Percentiles rank a stretch among this genome's conserved stretches.
Evolutionary conservation across 2,797 vertebrate genomes (phyloP).

Genomic region (Poliocrania exsul): DNA sequence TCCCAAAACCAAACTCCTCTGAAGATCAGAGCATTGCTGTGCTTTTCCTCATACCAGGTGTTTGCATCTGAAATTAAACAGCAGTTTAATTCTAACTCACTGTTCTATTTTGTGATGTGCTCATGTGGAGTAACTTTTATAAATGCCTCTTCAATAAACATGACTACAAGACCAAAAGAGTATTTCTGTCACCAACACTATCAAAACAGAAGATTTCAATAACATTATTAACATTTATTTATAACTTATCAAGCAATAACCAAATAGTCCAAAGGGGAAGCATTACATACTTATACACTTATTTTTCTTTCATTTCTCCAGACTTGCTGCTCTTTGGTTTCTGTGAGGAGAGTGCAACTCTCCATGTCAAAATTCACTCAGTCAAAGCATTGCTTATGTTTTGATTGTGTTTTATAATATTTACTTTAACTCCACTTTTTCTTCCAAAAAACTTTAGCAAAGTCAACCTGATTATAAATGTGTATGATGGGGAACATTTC

Average conservation of each 20-base stretch:
- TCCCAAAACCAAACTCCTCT: not conserved
- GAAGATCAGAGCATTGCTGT: not conserved
- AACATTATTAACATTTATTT: conserved; percentile 6
- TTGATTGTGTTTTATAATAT: not conserved
- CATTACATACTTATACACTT: not conserved
- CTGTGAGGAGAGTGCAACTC: not conserved
- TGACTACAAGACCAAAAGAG: conserved; percentile 22
- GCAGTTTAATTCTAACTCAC: not conserved
- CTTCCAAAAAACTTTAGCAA: not conserved
- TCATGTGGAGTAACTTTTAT: not conserved
- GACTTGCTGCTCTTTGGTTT: not conserved
- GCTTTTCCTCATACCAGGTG: not conserved
- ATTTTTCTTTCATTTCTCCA: not conserved
- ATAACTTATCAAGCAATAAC: not conserved
- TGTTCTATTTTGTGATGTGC: not conserved
- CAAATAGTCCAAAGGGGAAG: not conserved
- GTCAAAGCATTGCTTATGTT: not conserved
- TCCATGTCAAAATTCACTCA: not conserved
- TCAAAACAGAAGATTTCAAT: conserved; percentile 19
- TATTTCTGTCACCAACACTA: conserved; percentile 20
- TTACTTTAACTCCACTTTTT: not conserved
- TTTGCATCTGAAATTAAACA: not conserved
- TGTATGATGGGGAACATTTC: not conserved
- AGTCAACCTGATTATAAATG: not conserved
- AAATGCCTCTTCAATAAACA: not conserved